A percentile compares a stretch with the other conserved stretches of the same genome.
Conservation (phyloP, 2,113 vertebrate species). For the Syngnathus scovelli region DNA sequence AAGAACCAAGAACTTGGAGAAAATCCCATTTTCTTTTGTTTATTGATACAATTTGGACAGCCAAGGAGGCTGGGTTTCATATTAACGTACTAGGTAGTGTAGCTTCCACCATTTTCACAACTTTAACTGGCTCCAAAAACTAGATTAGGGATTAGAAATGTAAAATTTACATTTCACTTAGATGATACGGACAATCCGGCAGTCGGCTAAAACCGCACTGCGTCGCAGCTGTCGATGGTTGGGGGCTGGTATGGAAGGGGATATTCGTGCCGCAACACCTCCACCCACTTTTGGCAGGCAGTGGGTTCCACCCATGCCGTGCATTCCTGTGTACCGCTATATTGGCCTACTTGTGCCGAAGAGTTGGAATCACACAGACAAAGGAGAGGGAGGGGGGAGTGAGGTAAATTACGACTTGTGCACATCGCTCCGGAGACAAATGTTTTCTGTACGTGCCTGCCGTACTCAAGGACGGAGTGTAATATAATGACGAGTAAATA, state of each 20-base stretch:
- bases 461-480: not conserved
- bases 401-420: not conserved
- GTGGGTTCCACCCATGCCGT: constrained; percentile 40
- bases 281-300: constrained; percentile 16
- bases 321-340: constrained; percentile 44
- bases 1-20: not conserved
- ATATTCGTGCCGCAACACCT: constrained; percentile 11
- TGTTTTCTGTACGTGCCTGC: not conserved
- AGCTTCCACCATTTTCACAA: not conserved
- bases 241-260: not conserved
- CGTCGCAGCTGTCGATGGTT: constrained; percentile 44
- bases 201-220: not conserved
- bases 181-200: not conserved
- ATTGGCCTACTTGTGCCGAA: constrained; percentile 53
- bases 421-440: not conserved
- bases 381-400: not conserved
- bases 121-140: not conserved
- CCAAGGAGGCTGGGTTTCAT: not conserved
- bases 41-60: not conserved
- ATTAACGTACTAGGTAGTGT: not conserved
- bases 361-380: not conserved
- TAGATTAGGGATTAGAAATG: not conserved
- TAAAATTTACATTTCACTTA: not conserved
- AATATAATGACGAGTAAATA: constrained; percentile 8
- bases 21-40: not conserved